These are phyloP conservation scores for Dreissena polymorpha DNA, from an alignment of 1,140 invertebrate species.

Conservation along the genomic window DNA sequence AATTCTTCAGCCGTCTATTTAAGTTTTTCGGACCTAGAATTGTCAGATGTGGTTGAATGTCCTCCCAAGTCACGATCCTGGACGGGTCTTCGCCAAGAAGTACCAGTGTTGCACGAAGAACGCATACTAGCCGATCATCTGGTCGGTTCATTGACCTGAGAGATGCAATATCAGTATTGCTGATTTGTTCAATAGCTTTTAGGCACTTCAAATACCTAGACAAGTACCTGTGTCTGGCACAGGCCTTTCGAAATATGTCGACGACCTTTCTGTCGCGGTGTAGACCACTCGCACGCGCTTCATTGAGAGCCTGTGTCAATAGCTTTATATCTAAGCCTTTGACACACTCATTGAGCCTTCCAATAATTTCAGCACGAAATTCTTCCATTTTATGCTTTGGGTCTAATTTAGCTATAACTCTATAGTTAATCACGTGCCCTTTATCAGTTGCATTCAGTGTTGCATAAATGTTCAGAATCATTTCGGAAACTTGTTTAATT, in stretches of 20 bases:
- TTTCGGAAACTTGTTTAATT: background rate
- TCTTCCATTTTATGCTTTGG: no score
- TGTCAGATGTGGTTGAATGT: slow-evolving; percentile 1
- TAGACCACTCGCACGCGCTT: no score
- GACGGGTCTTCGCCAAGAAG: background rate
- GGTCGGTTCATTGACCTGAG: slow-evolving; percentile 12
- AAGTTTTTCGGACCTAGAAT: background rate
- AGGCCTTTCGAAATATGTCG: background rate
- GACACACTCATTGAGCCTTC: no score
- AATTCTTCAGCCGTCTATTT: background rate
- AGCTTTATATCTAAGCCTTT: no score
- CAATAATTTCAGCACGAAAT: no score
- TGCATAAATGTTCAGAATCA: background rate
- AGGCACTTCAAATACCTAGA: background rate
- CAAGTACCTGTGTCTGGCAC: background rate
- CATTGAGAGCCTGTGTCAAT: no score
- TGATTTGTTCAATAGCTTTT: slow-evolving; percentile 18
- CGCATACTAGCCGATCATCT: background rate
- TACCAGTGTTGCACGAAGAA: slow-evolving; percentile 16
- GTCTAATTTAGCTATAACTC: no score
- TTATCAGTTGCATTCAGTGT: slow-evolving; percentile 19
- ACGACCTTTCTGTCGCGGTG: background rate
- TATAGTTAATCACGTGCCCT: background rate
- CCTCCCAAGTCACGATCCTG: slow-evolving; percentile 5
- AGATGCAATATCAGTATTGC: background rate